These are phyloP conservation scores for Ceratina japonica DNA, from an alignment of 1,140 invertebrate genomes.

Conservation along the genomic window DNA sequence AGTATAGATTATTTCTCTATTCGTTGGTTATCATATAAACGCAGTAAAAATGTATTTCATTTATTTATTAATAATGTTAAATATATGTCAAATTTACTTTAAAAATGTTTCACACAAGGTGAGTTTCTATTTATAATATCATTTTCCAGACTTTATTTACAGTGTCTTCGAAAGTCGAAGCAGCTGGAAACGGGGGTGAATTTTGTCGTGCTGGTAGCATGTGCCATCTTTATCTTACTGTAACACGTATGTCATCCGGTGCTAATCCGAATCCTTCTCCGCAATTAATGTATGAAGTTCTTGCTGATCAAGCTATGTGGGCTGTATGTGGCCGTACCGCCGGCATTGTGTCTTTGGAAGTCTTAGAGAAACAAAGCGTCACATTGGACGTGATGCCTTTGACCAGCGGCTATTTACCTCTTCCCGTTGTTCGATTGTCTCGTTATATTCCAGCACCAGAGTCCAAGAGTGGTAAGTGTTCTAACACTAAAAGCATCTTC, in stretches of 20 bases:
- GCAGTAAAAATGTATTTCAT: slow-evolving; percentile 16
- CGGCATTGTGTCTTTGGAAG: slow-evolving; percentile 90
- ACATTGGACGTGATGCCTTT: slow-evolving; percentile 94
- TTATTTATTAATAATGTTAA: slow-evolving; percentile 29
- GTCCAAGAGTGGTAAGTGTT: slow-evolving; percentile 81
- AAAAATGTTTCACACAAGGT: slow-evolving; percentile 36
- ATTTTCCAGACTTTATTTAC: slow-evolving; percentile 88
- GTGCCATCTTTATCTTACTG: slow-evolving; percentile 90
- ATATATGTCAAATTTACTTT: slow-evolving; percentile 27
- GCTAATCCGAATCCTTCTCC: slow-evolving; percentile 79
- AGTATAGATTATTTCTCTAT: slow-evolving; percentile 34
- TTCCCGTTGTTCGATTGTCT: slow-evolving; percentile 92
- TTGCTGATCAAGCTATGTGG: slow-evolving; percentile 95
- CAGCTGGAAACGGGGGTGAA: slow-evolving; percentile 89
- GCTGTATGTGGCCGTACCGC: slow-evolving; percentile 93
- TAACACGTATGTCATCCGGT: slow-evolving; percentile 80
- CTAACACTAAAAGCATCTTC: not conserved
- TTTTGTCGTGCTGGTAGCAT: slow-evolving; percentile 93
- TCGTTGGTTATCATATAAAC: slow-evolving; percentile 12
- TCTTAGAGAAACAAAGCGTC: slow-evolving; percentile 85
- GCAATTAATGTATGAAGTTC: slow-evolving; percentile 93
- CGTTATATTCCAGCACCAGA: slow-evolving; percentile 93
- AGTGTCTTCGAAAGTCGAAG: slow-evolving; percentile 89
- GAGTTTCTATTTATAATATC: slow-evolving; percentile 59
- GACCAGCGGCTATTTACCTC: slow-evolving; percentile 91